Evolutionary conservation across 2,888 invertebrate species (phyloP).

Genomic region (Tridacna crocea): DNA sequence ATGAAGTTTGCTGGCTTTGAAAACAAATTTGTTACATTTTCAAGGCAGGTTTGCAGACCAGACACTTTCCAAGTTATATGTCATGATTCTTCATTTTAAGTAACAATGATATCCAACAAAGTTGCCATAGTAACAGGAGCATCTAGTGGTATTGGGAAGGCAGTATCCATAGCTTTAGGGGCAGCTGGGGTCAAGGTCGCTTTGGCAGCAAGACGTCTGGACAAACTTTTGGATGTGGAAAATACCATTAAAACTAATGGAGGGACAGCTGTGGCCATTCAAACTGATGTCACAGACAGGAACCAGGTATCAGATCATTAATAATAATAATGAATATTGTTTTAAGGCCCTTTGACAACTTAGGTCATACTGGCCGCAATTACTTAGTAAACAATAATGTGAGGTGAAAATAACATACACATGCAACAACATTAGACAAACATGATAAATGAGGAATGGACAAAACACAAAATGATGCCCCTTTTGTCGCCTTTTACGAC

Average conservation of each 20-base stretch:
- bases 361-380: too few relatives aligned
- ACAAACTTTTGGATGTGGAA: slow-evolving; percentile 75
- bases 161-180: slow-evolving; percentile 78
- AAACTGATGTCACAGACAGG: slow-evolving; percentile 82
- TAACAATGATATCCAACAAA: slow-evolving; percentile 1
- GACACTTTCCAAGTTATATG: too few relatives aligned
- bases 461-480: too few relatives aligned
- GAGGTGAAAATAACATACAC: too few relatives aligned
- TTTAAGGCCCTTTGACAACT: too few relatives aligned
- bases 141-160: slow-evolving; percentile 84
- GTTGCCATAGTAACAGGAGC: slow-evolving; percentile 85
- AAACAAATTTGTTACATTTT: too few relatives aligned
- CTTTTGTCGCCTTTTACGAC: too few relatives aligned
- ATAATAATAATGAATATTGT: neutral
- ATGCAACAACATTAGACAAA: too few relatives aligned
- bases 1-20: too few relatives aligned
- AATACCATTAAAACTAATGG: slow-evolving; percentile 73
- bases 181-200: slow-evolving; percentile 83
- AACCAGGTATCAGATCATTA: slow-evolving; percentile 74
- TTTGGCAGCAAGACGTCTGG: slow-evolving; percentile 82
- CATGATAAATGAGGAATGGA: too few relatives aligned
- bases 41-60: too few relatives aligned
- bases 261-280: slow-evolving; percentile 78
- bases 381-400: too few relatives aligned
- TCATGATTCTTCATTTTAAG: neutral